These are phyloP conservation scores for Dynastes grantii DNA, from an alignment of 2,888 invertebrate genomes.

Conservation along the genomic window DNA sequence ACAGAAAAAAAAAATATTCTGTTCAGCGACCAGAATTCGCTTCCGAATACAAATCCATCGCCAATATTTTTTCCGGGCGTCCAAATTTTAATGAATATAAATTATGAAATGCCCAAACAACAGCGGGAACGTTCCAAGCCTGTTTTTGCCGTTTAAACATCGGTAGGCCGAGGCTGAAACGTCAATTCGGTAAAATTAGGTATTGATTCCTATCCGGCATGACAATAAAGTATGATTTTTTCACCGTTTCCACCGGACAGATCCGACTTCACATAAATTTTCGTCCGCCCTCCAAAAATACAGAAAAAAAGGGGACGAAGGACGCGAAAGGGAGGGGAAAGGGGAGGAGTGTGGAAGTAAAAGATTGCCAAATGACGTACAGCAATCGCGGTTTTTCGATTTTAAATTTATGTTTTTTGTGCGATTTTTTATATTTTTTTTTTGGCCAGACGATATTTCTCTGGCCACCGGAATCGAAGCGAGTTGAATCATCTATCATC, in stretches of 20 bases:
- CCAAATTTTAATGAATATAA: constrained; percentile 13
- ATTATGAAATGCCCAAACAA: constrained; percentile 5
- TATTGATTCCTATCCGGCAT: constrained; percentile 23
- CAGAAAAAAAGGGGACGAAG: background rate
- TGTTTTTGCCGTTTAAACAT: constrained; percentile 5
- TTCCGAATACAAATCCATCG: too few relatives aligned
- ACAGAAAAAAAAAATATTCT: too few relatives aligned
- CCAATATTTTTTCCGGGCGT: background rate
- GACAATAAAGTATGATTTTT: constrained; percentile 35
- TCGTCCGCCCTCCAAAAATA: background rate
- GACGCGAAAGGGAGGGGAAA: too few relatives aligned
- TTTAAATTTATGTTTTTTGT: constrained; percentile 21
- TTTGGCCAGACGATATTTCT: constrained; percentile 1
- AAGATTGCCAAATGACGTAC: background rate
- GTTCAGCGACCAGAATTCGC: too few relatives aligned
- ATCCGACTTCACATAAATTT: constrained; percentile 4
- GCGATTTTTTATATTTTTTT: background rate
- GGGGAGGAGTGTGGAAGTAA: background rate
- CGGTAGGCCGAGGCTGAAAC: background rate
- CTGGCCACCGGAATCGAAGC: background rate
- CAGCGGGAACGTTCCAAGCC: background rate
- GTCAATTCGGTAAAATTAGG: constrained; percentile 32
- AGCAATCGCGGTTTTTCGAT: constrained; percentile 16
- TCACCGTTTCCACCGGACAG: background rate
- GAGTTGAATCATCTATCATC: background rate